Conservation (phyloP, 2,888 invertebrate species). For the Archips xylosteana region DNA sequence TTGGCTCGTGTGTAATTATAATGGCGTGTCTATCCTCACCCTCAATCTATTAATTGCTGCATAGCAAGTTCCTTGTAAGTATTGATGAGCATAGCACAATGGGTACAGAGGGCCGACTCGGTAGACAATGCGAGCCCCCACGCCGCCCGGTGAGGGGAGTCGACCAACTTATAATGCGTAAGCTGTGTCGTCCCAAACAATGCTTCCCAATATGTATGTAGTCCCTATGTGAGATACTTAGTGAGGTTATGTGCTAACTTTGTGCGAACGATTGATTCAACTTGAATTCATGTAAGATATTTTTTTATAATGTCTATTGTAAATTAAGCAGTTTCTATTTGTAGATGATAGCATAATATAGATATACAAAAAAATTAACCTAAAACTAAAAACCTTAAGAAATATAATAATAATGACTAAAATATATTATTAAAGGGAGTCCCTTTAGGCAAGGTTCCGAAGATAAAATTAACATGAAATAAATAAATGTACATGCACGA, state of each 20-base stretch:
- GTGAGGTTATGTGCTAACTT: background rate
- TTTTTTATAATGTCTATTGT: too few species aligned
- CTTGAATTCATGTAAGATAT: background rate
- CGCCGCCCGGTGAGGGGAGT: slow-evolving; percentile 21
- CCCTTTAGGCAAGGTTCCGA: too few species aligned
- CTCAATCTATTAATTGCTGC: background rate
- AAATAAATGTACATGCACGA: too few species aligned
- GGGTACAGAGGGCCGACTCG: background rate
- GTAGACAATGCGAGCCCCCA: background rate
- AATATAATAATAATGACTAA: too few species aligned
- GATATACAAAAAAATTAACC: too few species aligned
- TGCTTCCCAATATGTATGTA: slow-evolving; percentile 30
- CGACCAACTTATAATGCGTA: slow-evolving; percentile 55
- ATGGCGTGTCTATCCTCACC: too few species aligned
- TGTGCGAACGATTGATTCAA: background rate
- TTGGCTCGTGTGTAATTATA: too few species aligned
- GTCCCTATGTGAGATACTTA: background rate
- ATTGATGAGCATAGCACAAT: slow-evolving; percentile 4
- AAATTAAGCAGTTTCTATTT: too few species aligned
- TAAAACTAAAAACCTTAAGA: too few species aligned
- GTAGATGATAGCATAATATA: too few species aligned
- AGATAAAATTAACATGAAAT: too few species aligned
- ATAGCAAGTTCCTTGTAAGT: background rate
- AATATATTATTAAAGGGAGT: too few species aligned
- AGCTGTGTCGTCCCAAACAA: slow-evolving; percentile 52